Evolutionary conservation across 2,797 vertebrate species (phyloP).

Genomic region (Denticeps clupeoides): DNA sequence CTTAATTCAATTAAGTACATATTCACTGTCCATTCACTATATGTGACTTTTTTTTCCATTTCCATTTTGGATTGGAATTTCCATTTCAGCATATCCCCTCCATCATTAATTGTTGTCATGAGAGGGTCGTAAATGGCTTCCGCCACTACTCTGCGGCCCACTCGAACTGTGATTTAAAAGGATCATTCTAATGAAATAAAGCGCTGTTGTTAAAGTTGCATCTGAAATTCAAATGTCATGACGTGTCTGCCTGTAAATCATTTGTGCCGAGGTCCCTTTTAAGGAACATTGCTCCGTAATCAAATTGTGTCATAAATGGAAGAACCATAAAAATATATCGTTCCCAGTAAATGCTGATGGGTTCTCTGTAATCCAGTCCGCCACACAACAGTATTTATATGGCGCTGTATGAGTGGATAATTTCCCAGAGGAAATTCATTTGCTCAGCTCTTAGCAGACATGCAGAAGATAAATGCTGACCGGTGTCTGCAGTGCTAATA

Average conservation of each 20-base stretch:
- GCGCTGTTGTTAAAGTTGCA: conserved; percentile 26
- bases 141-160: conserved; percentile 15
- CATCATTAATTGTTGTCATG: too few relatives aligned
- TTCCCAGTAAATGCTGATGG: conserved; percentile 44
- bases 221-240: conserved; percentile 38
- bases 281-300: conserved; percentile 41
- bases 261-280: conserved; percentile 21
- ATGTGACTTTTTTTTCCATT: too few relatives aligned
- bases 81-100: too few relatives aligned
- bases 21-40: too few relatives aligned
- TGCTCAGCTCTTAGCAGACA: conserved; percentile 27
- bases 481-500: conserved; percentile 49
- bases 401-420: conserved; percentile 40
- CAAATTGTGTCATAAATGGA: conserved; percentile 44
- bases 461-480: conserved; percentile 42
- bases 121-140: neutral
- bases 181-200: conserved; percentile 32
- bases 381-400: conserved; percentile 41
- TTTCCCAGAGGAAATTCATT: conserved; percentile 58
- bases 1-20: too few relatives aligned
- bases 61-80: too few relatives aligned
- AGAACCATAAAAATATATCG: conserved; percentile 41
- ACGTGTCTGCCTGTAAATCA: conserved; percentile 35
- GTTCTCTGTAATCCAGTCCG: conserved; percentile 42
- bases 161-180: conserved; percentile 21